Evolutionary conservation across 92 coral and sea anemone genomes (phyloP), one percentile per base, ranked within the genome.

Genomic region (Pocillopora meandrina): DNA sequence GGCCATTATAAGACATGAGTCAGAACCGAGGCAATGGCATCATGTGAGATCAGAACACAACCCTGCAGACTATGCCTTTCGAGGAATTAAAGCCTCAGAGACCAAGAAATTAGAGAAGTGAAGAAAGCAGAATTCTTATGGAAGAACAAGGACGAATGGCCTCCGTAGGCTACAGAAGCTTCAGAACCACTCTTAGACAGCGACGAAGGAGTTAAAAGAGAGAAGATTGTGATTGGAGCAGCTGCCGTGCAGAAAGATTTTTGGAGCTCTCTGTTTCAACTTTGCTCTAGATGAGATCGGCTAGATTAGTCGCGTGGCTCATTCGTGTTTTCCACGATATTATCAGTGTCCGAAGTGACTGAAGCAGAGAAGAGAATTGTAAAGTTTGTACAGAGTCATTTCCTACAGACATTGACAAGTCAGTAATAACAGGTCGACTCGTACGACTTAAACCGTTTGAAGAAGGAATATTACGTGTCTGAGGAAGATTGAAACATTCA

Each of bases 31-130:
- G 26, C 26, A 26, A 1, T 26, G 0, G 26, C 26, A 1, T 1
- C 89, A 92, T 75, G 87, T 89, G 11, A 42, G 74, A 35, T 73
- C 87, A 18, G 89, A 89, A 61, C 34, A 70, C 18, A 92, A 87
- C 31, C 86, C 92, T 18, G 90, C 95, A 31, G 92, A 91, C 59
- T 55, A 85, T 58, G 95, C 95, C 21, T 92, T 90, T 7, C 59
- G 87, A 77, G 93, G 93, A 34, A 89, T 89, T 67, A 89, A 79
- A 62, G 83, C 87, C 14, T 75, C 87, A 2, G 95, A 87, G 72
- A 73, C 80, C 1, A 73, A 42, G 66, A 89, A 89, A 80, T 75
- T 89, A 5, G 88, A 89, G 57, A 83, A 57, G 56, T 86, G 95
- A 89, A 79, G 34, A 75, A 14, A 49, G 88, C 95, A 23, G 90